phyloP scores from a whole-genome alignment of 2,888 invertebrate genomes.

The Clusia tigrina region DNA sequence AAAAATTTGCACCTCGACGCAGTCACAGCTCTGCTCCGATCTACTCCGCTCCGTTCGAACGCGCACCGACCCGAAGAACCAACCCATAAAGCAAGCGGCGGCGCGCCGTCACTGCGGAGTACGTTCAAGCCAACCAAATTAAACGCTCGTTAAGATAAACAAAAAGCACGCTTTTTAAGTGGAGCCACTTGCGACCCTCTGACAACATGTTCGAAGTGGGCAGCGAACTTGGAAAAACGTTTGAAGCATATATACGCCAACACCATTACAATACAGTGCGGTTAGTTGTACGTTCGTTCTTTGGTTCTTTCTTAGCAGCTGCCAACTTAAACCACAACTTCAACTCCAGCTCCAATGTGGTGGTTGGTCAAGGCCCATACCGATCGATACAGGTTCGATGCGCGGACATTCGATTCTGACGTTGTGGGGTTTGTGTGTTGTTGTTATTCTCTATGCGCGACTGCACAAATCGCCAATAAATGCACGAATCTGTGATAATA shows the following conservation, averaged over 20 bases:
- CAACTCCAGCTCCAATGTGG: neutral
- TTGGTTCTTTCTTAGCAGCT: neutral
- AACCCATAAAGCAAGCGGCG: constrained; percentile 28
- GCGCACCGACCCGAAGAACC: constrained; percentile 30
- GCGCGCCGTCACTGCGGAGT: constrained; percentile 8
- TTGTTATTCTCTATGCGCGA: neutral
- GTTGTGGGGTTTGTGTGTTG: neutral
- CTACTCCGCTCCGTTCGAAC: constrained; percentile 7
- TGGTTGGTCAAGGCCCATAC: neutral
- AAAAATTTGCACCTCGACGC: constrained; percentile 39
- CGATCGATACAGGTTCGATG: neutral
- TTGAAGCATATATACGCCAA: too few species aligned
- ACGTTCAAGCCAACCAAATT: neutral
- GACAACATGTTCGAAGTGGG: neutral
- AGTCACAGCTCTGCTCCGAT: constrained; percentile 8
- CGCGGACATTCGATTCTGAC: neutral
- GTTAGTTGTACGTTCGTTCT: too few species aligned
- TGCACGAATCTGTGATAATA: constrained; percentile 11
- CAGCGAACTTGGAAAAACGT: neutral
- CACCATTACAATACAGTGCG: too few species aligned
- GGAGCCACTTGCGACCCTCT: neutral
- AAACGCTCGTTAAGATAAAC: neutral
- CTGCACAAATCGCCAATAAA: neutral
- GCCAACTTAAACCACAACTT: neutral
- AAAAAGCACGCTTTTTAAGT: neutral